Percentiles rank a stretch among this genome's conserved stretches.
phyloP scores from a whole-genome alignment of 2,113 vertebrate species.

The Balaeniceps rex region DNA sequence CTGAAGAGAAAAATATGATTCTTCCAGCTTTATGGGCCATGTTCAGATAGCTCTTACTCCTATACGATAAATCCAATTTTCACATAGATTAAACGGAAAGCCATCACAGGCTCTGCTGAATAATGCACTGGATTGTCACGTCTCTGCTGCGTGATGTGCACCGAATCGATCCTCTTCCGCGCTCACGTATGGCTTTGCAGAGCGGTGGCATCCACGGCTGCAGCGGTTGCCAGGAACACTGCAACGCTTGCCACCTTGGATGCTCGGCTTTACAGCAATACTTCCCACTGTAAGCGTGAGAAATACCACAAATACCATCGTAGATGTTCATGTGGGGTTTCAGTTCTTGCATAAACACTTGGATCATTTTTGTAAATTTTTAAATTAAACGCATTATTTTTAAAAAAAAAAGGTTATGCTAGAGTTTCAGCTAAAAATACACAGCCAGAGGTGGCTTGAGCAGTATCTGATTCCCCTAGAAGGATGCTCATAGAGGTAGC shows the following conservation, averaged over 20 bases:
- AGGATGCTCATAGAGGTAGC: neutral
- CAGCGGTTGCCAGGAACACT: neutral
- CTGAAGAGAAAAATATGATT: constrained; percentile 49
- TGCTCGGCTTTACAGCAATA: no score
- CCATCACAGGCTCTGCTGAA: neutral
- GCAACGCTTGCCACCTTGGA: neutral
- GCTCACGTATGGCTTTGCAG: accelerated
- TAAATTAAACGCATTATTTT: neutral
- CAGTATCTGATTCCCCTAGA: accelerated
- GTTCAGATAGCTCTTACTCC: constrained; percentile 40
- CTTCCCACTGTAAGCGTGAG: accelerated
- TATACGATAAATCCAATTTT: constrained; percentile 44
- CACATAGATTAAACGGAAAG: constrained; percentile 35
- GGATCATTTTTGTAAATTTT: no score
- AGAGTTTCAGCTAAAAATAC: neutral
- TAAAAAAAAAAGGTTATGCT: accelerated
- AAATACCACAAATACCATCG: accelerated
- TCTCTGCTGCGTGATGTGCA: neutral
- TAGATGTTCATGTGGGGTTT: accelerated
- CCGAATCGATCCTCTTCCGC: neutral
- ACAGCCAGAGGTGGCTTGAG: neutral
- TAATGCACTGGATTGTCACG: neutral
- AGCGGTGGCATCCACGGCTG: accelerated
- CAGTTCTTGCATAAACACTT: neutral
- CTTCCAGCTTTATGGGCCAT: constrained; percentile 28